phyloP scores from a whole-genome alignment of 2,888 invertebrate genomes.

The Caenorhabditis uteleia region DNA sequence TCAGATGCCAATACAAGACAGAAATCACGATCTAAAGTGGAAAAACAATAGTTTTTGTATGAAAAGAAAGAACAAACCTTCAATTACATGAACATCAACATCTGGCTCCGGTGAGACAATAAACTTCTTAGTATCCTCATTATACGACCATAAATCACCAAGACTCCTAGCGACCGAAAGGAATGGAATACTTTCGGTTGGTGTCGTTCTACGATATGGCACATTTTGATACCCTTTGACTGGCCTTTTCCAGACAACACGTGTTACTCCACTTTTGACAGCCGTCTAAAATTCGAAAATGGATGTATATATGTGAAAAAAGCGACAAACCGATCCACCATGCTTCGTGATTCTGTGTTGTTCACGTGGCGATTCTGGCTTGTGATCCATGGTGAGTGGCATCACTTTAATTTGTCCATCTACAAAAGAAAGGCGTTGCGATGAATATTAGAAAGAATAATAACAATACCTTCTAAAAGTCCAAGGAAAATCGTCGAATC shows the following conservation, averaged over 20 bases:
- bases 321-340: conserved; percentile 64
- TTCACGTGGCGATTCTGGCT: conserved; percentile 87
- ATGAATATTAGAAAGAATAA: neutral
- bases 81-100: conserved; percentile 77
- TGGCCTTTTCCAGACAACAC: conserved; percentile 96
- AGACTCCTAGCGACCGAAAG: conserved; percentile 93
- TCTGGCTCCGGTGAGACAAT: conserved; percentile 98
- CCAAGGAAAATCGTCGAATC: conserved; percentile 93
- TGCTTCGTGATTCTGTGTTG: conserved; percentile 79
- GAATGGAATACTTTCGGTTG: conserved; percentile 91
- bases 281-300: conserved; percentile 70
- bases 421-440: neutral
- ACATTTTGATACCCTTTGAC: conserved; percentile 81
- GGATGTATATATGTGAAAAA: neutral
- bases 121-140: conserved; percentile 86
- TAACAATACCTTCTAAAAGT: conserved; percentile 23
- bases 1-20: conserved; percentile 95
- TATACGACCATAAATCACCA: conserved; percentile 97
- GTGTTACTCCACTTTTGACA: conserved; percentile 82
- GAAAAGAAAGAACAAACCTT: neutral
- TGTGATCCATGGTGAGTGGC: conserved; percentile 86
- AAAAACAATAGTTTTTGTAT: neutral
- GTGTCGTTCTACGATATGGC: conserved; percentile 86
- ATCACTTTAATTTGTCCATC: conserved; percentile 9
- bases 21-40: conserved; percentile 73